Percentiles rank a stretch among this genome's conserved stretches.
Conservation (phyloP, 2,888 invertebrate genomes). For the Ophioninae sp. region DNA sequence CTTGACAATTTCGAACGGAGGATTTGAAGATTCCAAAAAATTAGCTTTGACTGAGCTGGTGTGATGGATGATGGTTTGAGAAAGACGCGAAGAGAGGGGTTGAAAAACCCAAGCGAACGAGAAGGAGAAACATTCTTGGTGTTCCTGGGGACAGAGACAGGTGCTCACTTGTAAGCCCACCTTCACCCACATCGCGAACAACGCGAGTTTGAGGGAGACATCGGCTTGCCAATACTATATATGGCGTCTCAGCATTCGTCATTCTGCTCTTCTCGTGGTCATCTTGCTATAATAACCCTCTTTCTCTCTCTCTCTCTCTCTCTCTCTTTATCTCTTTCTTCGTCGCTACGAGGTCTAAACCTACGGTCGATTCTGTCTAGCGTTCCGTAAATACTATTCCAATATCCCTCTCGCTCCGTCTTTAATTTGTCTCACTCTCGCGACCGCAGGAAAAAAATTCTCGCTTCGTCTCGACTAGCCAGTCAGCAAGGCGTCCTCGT, state of each 20-base stretch:
- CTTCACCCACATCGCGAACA: slow-evolving; percentile 63
- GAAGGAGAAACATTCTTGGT: not conserved
- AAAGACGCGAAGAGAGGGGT: not conserved
- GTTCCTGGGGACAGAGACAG: slow-evolving; percentile 40
- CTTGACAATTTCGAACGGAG: not conserved
- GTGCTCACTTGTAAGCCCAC: slow-evolving; percentile 53
- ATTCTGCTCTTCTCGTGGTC: slow-evolving; percentile 63
- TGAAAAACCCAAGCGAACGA: slow-evolving; percentile 19
- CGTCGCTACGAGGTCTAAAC: slow-evolving; percentile 37
- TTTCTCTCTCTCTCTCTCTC: slow-evolving; percentile 30
- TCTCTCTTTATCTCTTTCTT: not conserved
- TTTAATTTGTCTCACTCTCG: slow-evolving; percentile 8
- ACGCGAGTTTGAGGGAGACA: slow-evolving; percentile 58
- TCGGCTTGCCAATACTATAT: slow-evolving; percentile 74
- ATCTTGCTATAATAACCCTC: slow-evolving; percentile 17
- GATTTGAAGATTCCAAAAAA: not conserved
- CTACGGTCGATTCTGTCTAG: slow-evolving; percentile 54
- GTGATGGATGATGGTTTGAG: not conserved
- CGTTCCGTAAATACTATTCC: slow-evolving; percentile 58
- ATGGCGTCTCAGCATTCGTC: slow-evolving; percentile 70
- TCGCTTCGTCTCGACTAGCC: slow-evolving; percentile 30
- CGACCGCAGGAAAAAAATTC: slow-evolving; percentile 17
- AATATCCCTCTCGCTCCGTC: slow-evolving; percentile 27
- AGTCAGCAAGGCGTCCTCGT: slow-evolving; percentile 45
- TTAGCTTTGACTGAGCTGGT: not conserved